Evolutionary conservation across 2,888 invertebrate species (phyloP).

Genomic region (Cephus runcator): DNA sequence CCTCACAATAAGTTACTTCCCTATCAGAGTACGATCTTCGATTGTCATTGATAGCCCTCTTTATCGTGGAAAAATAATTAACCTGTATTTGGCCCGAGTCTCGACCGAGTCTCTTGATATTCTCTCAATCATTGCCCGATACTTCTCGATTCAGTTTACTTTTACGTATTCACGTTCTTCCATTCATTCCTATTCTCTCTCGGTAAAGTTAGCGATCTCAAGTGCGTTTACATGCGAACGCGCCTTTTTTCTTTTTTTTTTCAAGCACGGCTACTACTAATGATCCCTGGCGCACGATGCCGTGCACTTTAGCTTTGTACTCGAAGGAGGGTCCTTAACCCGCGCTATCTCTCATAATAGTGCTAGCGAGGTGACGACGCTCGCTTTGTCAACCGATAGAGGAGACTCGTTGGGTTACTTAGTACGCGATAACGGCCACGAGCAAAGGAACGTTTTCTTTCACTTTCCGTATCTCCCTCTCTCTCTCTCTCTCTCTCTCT

Average conservation of each 20-base stretch:
- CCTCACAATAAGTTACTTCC: background rate
- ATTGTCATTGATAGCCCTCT: background rate
- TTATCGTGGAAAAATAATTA: background rate
- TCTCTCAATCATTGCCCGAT: background rate
- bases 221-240: background rate
- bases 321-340: slow-evolving; percentile 34
- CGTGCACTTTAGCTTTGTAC: background rate
- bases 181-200: background rate
- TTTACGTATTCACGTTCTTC: background rate
- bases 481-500: background rate
- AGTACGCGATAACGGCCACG: slow-evolving; percentile 3
- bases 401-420: slow-evolving; percentile 37
- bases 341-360: slow-evolving; percentile 39
- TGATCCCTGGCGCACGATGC: background rate
- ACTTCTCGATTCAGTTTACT: background rate
- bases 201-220: background rate
- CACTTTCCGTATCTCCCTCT: background rate
- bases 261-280: background rate
- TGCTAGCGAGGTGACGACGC: slow-evolving; percentile 35
- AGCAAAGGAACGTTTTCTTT: background rate
- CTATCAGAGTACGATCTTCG: background rate
- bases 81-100: too few species aligned
- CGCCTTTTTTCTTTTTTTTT: background rate
- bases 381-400: slow-evolving; percentile 44
- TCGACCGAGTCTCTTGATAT: background rate